A percentile compares a stretch with the other conserved stretches of the same genome.
Conservation (phyloP, 2,888 invertebrate species). For the Cephus pulcher region DNA sequence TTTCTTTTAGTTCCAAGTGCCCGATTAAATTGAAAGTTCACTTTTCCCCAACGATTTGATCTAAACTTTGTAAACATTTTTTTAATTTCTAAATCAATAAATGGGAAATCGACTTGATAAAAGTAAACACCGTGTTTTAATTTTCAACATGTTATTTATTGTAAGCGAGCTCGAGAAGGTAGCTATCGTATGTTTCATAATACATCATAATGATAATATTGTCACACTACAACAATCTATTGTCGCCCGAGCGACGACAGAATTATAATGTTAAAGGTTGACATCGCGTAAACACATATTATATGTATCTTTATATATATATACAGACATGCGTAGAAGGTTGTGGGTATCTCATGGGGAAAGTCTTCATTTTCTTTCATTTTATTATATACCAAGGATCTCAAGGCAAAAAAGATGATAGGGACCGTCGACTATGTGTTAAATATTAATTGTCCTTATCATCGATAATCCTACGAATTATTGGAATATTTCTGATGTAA, state of each 20-base stretch:
- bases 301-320: conserved; percentile 40
- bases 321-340: conserved; percentile 29
- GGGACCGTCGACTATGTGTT: conserved; percentile 28
- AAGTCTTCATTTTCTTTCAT: not conserved
- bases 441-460: conserved; percentile 50
- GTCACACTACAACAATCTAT: conserved; percentile 54
- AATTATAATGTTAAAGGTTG: conserved; percentile 31
- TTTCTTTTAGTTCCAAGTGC: too few species aligned
- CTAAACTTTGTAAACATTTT: not conserved
- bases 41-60: too few species aligned
- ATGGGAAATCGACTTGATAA: not conserved
- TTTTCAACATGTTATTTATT: conserved; percentile 64
- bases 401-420: not conserved
- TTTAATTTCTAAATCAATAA: not conserved
- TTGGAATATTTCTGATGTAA: conserved; percentile 49
- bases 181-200: conserved; percentile 61
- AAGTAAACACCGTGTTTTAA: conserved; percentile 21
- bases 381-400: not conserved
- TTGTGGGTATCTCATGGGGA: not conserved
- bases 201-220: conserved; percentile 60
- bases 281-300: conserved; percentile 40
- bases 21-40: too few species aligned
- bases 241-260: conserved; percentile 30
- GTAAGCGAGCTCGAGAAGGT: conserved; percentile 63
- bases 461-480: conserved; percentile 44